phyloP scores from a whole-genome alignment of 2,888 invertebrate species.

The Miltochrista miniata region DNA sequence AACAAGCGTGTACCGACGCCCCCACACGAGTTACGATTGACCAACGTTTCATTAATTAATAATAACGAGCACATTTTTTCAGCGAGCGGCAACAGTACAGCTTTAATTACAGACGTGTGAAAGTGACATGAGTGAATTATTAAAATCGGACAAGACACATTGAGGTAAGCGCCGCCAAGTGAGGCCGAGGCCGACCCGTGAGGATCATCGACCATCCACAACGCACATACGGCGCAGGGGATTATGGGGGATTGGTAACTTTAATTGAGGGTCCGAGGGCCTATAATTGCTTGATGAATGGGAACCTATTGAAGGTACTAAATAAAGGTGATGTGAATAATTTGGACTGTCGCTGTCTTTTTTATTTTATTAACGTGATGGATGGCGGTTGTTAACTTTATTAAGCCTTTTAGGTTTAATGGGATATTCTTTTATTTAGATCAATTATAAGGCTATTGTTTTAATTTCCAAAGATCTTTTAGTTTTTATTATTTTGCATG shows the following conservation, averaged over 20 bases:
- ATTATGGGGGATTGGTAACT: slow-evolving; percentile 19
- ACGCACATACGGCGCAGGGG: slow-evolving; percentile 19
- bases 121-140: slow-evolving; percentile 45
- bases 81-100: slow-evolving; percentile 19
- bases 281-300: slow-evolving; percentile 13
- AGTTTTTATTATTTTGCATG: no score
- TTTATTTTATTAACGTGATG: slow-evolving; percentile 23
- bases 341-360: slow-evolving; percentile 19
- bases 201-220: slow-evolving; percentile 34
- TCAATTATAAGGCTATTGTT: no score
- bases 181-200: slow-evolving; percentile 35
- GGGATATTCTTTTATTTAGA: no score
- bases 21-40: neutral
- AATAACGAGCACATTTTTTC: neutral
- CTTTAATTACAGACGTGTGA: slow-evolving; percentile 35
- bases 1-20: neutral
- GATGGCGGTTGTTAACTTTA: slow-evolving; percentile 18
- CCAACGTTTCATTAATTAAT: neutral
- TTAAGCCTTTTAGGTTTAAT: neutral
- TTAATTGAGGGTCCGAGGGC: slow-evolving; percentile 12
- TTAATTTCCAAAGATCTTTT: no score
- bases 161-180: slow-evolving; percentile 38
- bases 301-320: slow-evolving; percentile 12
- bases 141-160: slow-evolving; percentile 45
- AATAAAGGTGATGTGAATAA: slow-evolving; percentile 22